Evolutionary conservation across 92 coral and sea anemone genomes (phyloP).

Genomic region (Zoanthus sansibaricus): DNA sequence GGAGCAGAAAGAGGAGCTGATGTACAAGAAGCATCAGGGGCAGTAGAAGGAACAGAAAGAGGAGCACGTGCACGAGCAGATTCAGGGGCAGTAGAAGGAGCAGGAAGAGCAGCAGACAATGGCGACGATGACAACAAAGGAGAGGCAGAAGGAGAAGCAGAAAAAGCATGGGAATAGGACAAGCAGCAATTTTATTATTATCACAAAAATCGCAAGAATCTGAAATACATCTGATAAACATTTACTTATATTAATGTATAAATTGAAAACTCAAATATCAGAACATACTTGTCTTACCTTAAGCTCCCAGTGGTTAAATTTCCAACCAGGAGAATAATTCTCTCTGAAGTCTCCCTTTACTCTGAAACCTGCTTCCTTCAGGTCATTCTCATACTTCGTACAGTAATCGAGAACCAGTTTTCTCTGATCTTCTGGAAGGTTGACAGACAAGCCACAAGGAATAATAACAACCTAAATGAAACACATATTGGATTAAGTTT

Average conservation of each 20-base stretch:
- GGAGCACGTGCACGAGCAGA: neutral
- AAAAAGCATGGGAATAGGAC: too few relatives aligned
- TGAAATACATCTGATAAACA: too few relatives aligned
- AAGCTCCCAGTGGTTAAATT: constrained; percentile 98
- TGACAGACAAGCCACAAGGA: constrained; percentile 94
- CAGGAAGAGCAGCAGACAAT: too few relatives aligned
- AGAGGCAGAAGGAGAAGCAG: too few relatives aligned
- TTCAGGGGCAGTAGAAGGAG: neutral
- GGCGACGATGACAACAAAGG: too few relatives aligned
- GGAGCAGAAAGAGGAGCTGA: neutral
- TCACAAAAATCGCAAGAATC: too few relatives aligned
- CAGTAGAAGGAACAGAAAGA: too few relatives aligned
- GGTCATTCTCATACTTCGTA: constrained; percentile 69
- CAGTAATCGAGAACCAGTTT: constrained; percentile 71
- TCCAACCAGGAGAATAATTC: constrained; percentile 98
- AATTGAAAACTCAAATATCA: neutral
- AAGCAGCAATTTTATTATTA: too few relatives aligned
- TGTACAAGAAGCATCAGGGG: too few relatives aligned
- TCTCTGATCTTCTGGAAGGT: constrained; percentile 79
- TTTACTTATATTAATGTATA: neutral
- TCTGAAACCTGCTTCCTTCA: constrained; percentile 76
- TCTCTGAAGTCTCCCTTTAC: constrained; percentile 89
- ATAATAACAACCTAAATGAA: constrained; percentile 77
- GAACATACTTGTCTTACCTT: constrained; percentile 64
- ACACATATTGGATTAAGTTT: neutral